Evolutionary conservation across 2,113 vertebrate genomes (phyloP), one percentile per base, ranked within the genome.

Genomic region (Zootoca vivipara): DNA sequence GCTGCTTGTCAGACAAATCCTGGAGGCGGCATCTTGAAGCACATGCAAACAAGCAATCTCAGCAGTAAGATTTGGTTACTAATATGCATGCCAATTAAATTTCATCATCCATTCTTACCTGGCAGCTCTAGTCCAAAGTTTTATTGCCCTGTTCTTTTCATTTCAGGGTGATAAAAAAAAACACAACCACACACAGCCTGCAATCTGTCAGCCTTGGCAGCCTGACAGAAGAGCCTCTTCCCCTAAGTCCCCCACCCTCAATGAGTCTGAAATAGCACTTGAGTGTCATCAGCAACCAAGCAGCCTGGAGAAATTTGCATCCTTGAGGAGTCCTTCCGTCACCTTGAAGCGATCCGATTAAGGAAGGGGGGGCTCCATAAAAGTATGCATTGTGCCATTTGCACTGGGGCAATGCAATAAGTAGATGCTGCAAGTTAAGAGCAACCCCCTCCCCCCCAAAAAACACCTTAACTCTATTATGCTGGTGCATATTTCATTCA

Each of bases 1-100:
- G 74, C 92, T 89, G 91, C 79, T 90, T 94, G 93, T 94, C 42
- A 94, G 92, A 94, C 89, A 94, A 92, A 94, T 91, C 93, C 89
- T 91, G 92, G 88, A 94, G 87, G 91, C 89, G 93, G 89, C 94
- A 92, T 90, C 93, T 94, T 92, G 94, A 93, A 95, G 92, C 92
- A 93, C 90, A 93, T 95, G 93, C 95, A 96, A 95, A 95, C 92
- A 95, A 95, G 94, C 95, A 93, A 93, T 90, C 92, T 95, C 93
- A 92, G 94, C 94, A 95, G 70, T 94, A 94, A 91, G 93, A 94
- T 95, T 95, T 93, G 94, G 94, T 94, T 94, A 92, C 88, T 83
- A 73, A 73, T 73, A 65, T 83, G 38, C 70, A 91, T 95, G 91
- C 90, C 91, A 95, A 95, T 95, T 95, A 95, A 95, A 95, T 93